phyloP scores from a whole-genome alignment of 2,888 invertebrate genomes.

The Odontocolon sp. region DNA sequence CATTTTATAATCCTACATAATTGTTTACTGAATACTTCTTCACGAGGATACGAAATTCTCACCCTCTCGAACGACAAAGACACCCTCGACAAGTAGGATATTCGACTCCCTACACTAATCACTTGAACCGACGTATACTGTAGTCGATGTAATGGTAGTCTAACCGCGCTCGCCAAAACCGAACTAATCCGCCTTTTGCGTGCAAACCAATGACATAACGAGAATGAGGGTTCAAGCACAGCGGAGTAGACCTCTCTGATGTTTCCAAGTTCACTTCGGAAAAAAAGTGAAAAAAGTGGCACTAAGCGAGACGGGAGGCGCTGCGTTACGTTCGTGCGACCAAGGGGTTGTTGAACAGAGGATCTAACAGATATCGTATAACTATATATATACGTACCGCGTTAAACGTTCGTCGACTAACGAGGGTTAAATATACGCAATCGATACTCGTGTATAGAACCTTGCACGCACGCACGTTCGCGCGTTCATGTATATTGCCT shows the following conservation, averaged over 20 bases:
- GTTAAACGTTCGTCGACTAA: conserved; percentile 43
- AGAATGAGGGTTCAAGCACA: conserved; percentile 7
- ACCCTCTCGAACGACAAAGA: too few relatives aligned
- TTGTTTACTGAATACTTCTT: too few relatives aligned
- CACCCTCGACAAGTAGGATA: too few relatives aligned
- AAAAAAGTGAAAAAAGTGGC: conserved; percentile 62
- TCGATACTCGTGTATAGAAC: conserved; percentile 31
- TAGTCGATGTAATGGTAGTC: conserved; percentile 31
- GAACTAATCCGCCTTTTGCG: conserved; percentile 75
- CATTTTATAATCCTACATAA: too few relatives aligned
- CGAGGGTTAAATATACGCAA: conserved; percentile 41
- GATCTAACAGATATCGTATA: conserved; percentile 1
- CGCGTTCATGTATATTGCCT: conserved; percentile 12
- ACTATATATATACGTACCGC: conserved; percentile 24
- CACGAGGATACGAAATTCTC: too few relatives aligned
- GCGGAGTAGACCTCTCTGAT: conserved; percentile 49
- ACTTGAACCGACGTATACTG: background rate
- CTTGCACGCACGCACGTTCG: conserved; percentile 9
- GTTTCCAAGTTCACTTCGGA: conserved; percentile 67
- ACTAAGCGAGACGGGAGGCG: conserved; percentile 56
- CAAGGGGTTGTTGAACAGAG: conserved; percentile 30
- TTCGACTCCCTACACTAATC: background rate
- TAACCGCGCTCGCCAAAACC: conserved; percentile 71
- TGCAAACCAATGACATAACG: conserved; percentile 59
- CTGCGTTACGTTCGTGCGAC: conserved; percentile 34